These are phyloP conservation scores for Olivierus martensii DNA, from an alignment of 1,140 invertebrate species.

Conservation along the genomic window DNA sequence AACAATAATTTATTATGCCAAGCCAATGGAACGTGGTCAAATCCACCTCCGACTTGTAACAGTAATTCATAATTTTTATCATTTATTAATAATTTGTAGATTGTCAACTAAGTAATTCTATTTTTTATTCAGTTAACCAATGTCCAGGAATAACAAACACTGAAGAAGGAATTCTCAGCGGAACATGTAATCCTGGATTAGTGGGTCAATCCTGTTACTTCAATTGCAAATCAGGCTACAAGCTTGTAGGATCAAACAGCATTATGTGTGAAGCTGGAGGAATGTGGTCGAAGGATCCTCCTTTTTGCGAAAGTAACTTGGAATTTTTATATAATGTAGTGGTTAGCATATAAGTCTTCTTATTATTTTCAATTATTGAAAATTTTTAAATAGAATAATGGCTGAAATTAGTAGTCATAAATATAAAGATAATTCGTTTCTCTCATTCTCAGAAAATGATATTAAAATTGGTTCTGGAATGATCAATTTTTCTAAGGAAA, in stretches of 20 bases:
- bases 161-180: background rate
- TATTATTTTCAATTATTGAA: too few species aligned
- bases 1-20: slow-evolving; percentile 30
- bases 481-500: too few species aligned
- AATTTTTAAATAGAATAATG: too few species aligned
- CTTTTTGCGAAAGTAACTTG: slow-evolving; percentile 8
- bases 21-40: slow-evolving; percentile 31
- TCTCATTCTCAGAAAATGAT: too few species aligned
- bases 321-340: background rate
- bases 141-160: too few species aligned
- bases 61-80: background rate
- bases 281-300: slow-evolving; percentile 6
- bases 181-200: slow-evolving; percentile 2
- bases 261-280: slow-evolving; percentile 12
- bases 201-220: slow-evolving; percentile 10
- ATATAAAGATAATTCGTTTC: too few species aligned
- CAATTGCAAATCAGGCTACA: slow-evolving; percentile 10
- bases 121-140: too few species aligned
- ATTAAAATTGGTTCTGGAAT: too few species aligned
- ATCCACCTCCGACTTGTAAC: slow-evolving; percentile 11
- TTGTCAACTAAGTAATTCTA: too few species aligned
- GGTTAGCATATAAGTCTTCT: too few species aligned
- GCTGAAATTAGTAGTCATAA: too few species aligned
- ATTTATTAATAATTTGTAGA: too few species aligned
- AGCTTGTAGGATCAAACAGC: slow-evolving; percentile 7